Evolutionary conservation across 1,140 invertebrate genomes (phyloP), one percentile per base, ranked within the genome.

Genomic region (Macrostomum lignano): DNA sequence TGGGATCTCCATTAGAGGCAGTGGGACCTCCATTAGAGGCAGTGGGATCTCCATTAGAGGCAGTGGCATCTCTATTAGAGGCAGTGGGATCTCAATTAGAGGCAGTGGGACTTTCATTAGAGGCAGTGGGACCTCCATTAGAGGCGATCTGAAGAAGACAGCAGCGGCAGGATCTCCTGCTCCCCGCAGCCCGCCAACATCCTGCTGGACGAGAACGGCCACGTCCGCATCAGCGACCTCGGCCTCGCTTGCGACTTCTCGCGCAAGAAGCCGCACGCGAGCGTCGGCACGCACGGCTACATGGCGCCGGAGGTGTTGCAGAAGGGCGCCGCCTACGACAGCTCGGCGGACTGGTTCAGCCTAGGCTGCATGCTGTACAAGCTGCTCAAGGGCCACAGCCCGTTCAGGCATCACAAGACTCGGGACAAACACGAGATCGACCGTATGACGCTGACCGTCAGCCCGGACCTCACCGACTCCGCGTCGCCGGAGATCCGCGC

Each of bases 281-380:
- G 81, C 53, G 88, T 96, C 25, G 88, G 91, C 20, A 96, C 91
- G 7, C 88, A 98, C 59, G 91, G 91, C 14, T 98, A 98, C 55
- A 98, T 98, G 91, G 86, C 91, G 11, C 91, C 91, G 14, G 91
- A 98, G 63, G 88, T 98, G 10, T 64, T 98, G 35, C 86, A 81
- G 10, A 96, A 98, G 65, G 86, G 86, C 34, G 86, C 81, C 6
- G 71, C 81, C 14, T 98, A 98, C 55, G 91, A 98, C 58, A 91
- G 82, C 9, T 88, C 79, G 48, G 91, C 91, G 17, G 91, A 98
- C 62, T 98, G 91, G 91, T 98, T 98, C 60, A 94, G 86, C 36
- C 84, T 96, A 52, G 91, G 91, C 21, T 98, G 91, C 61, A 93
- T 98, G 86, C 65, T 98, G 10, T 96, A 94, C 65, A 98, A 98